Evolutionary conservation across 2,888 invertebrate genomes (phyloP).

Genomic region (Clistopyga incitator): DNA sequence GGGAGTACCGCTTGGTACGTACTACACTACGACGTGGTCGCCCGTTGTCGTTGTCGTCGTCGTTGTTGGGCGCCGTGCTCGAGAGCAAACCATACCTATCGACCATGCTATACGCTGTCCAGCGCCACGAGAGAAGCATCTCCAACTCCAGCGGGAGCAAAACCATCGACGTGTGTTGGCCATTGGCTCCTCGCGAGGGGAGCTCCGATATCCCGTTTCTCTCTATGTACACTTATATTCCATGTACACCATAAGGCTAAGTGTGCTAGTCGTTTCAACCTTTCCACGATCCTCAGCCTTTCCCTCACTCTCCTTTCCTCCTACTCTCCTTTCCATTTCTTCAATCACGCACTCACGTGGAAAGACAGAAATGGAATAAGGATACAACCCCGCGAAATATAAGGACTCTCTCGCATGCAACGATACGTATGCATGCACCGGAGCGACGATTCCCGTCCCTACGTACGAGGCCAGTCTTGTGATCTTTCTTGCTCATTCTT

Average conservation of each 20-base stretch:
- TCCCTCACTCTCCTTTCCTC: background rate
- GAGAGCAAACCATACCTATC: slow-evolving; percentile 58
- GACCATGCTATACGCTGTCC: slow-evolving; percentile 53
- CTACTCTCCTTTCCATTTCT: slow-evolving; percentile 24
- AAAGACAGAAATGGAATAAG: slow-evolving; percentile 36
- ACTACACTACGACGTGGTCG: slow-evolving; percentile 58
- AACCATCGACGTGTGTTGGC: slow-evolving; percentile 63
- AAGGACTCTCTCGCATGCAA: slow-evolving; percentile 62
- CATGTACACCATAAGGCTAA: slow-evolving; percentile 76
- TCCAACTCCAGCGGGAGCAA: slow-evolving; percentile 53
- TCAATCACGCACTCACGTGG: slow-evolving; percentile 52
- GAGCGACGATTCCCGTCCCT: slow-evolving; percentile 44
- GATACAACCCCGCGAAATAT: slow-evolving; percentile 52
- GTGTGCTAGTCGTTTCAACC: slow-evolving; percentile 67
- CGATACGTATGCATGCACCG: slow-evolving; percentile 58
- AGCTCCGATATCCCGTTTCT: slow-evolving; percentile 39
- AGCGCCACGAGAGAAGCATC: slow-evolving; percentile 59
- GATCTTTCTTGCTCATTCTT: slow-evolving; percentile 45
- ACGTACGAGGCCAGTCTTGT: slow-evolving; percentile 10
- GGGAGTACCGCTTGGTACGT: slow-evolving; percentile 58
- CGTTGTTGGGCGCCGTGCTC: slow-evolving; percentile 66
- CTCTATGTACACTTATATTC: slow-evolving; percentile 35
- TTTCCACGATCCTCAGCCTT: slow-evolving; percentile 47
- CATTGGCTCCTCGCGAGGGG: slow-evolving; percentile 17
- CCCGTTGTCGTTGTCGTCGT: slow-evolving; percentile 61